Conservation (phyloP, 2,888 invertebrate species). For the Mesodorylaimus sp. region DNA sequence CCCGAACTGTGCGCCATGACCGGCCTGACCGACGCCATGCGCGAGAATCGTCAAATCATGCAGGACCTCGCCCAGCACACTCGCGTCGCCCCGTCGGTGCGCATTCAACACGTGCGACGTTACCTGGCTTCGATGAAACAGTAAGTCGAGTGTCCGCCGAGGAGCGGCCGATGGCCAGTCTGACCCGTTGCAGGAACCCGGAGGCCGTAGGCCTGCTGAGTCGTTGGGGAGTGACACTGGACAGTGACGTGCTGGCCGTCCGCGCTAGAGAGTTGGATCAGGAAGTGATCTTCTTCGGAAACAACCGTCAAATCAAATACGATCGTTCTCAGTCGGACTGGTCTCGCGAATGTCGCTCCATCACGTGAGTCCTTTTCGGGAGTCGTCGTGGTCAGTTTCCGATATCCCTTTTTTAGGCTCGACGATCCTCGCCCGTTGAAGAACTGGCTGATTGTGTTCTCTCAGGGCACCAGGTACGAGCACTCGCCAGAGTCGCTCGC, state of each 20-base stretch:
- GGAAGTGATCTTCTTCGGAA: constrained; percentile 50
- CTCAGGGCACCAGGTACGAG: not conserved
- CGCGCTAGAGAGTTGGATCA: constrained; percentile 22
- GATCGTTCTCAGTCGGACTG: constrained; percentile 27
- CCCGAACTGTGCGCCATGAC: constrained; percentile 77
- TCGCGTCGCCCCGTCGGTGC: constrained; percentile 55
- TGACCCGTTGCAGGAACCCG: constrained; percentile 33
- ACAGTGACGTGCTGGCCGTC: constrained; percentile 17
- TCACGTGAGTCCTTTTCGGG: too few relatives aligned
- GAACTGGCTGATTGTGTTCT: not conserved
- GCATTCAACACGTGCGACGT: constrained; percentile 46
- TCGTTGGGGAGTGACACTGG: constrained; percentile 56
- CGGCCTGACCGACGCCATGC: constrained; percentile 65
- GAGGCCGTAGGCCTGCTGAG: constrained; percentile 48
- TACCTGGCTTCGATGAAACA: constrained; percentile 26
- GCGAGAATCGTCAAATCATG: constrained; percentile 55
- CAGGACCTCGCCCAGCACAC: constrained; percentile 53
- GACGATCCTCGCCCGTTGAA: not conserved
- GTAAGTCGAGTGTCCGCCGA: not conserved
- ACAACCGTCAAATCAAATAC: not conserved
- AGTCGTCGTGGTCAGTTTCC: too few relatives aligned
- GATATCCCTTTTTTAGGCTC: too few relatives aligned
- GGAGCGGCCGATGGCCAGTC: not conserved
- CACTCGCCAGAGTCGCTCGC: too few relatives aligned
- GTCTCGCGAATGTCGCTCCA: constrained; percentile 19